Percentiles rank a stretch among this genome's conserved stretches.
Conservation (phyloP, 2,888 invertebrate species). For the Mesoligia furuncula region DNA sequence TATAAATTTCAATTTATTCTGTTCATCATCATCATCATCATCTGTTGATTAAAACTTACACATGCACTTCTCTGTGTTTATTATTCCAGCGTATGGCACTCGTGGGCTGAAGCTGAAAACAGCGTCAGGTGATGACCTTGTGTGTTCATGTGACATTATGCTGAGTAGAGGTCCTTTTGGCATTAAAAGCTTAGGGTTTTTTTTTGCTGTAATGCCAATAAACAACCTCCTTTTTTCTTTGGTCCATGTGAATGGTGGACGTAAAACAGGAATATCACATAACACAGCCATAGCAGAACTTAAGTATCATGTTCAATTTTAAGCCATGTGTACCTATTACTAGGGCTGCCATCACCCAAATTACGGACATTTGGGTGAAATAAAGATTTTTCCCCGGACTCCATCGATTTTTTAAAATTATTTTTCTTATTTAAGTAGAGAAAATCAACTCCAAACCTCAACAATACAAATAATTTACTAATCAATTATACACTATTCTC, state of each 20-base stretch:
- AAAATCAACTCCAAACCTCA: not conserved
- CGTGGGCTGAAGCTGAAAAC: not conserved
- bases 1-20: not conserved
- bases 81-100: not conserved
- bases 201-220: not conserved
- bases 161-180: not conserved
- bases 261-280: not conserved
- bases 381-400: not conserved
- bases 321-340: constrained; percentile 22
- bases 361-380: not conserved
- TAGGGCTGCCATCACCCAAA: not conserved
- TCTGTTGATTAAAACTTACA: not conserved
- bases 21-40: no score
- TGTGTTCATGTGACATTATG: not conserved
- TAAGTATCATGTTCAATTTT: constrained; percentile 16
- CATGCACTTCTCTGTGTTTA: not conserved
- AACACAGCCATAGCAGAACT: not conserved
- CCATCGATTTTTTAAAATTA: no score
- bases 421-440: no score
- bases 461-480: not conserved
- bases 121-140: not conserved
- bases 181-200: not conserved
- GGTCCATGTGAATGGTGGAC: not conserved
- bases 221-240: not conserved
- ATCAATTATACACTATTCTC: not conserved